A percentile compares a stretch with the other conserved stretches of the same genome.
Conservation (phyloP, 2,113 vertebrate species). For the Varanus komodoensis region DNA sequence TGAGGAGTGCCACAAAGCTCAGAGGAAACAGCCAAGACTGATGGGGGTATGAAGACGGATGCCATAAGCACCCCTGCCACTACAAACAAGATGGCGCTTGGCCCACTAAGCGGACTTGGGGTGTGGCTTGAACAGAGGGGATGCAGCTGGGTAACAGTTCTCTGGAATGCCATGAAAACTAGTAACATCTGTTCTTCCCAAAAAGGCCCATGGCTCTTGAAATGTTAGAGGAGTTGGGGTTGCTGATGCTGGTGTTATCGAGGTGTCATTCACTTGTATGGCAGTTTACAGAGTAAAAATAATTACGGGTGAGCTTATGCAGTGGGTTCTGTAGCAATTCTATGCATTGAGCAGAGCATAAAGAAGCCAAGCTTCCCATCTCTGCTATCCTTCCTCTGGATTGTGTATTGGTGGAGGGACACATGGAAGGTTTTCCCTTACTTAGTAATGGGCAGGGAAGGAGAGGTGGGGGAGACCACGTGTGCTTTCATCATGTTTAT, state of each 20-base stretch:
- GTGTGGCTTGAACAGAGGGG: neutral
- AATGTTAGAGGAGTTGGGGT: neutral
- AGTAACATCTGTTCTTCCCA: neutral
- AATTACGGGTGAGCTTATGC: too few species aligned
- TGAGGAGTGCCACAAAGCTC: too few species aligned
- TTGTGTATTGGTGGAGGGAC: neutral
- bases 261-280: neutral
- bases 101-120: too few species aligned
- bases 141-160: neutral
- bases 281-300: neutral
- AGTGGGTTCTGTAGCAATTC: too few species aligned
- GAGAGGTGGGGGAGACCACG: neutral
- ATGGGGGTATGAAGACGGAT: too few species aligned
- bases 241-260: neutral
- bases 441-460: neutral
- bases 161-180: neutral
- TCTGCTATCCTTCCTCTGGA: neutral
- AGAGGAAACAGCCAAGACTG: too few species aligned
- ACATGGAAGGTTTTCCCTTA: neutral
- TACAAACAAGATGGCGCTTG: too few species aligned
- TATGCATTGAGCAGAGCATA: neutral
- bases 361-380: neutral
- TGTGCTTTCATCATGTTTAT: neutral
- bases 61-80: too few species aligned
- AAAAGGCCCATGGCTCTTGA: neutral